These are phyloP conservation scores for Macrotrachela quadricornifera DNA, from an alignment of 1,140 invertebrate genomes.

Conservation along the genomic window DNA sequence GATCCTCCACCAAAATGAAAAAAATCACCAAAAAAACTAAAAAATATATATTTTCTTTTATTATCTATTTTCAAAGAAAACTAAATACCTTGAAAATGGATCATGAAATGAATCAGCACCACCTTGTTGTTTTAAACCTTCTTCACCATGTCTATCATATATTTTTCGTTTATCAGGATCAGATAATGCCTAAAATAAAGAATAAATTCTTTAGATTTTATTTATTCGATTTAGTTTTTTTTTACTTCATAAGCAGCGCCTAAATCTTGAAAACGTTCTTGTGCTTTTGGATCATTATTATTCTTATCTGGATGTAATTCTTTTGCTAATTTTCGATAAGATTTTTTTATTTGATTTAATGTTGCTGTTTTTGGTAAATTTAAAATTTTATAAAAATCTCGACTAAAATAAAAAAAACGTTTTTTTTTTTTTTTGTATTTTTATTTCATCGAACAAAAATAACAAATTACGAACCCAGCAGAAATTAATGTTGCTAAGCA, in stretches of 20 bases:
- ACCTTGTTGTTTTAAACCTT: constrained; percentile 79
- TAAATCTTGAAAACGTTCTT: constrained; percentile 75
- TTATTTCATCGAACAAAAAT: too few relatives aligned
- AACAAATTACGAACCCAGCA: too few relatives aligned
- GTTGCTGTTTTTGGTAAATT: constrained; percentile 57
- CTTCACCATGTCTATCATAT: constrained; percentile 87
- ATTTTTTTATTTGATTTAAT: constrained; percentile 87
- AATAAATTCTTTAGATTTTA: neutral
- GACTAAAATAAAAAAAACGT: constrained; percentile 33
- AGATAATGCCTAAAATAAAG: constrained; percentile 47
- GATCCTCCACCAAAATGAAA: constrained; percentile 50
- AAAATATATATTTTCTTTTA: too few relatives aligned
- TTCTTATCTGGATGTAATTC: constrained; percentile 96
- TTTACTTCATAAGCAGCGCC: constrained; percentile 74
- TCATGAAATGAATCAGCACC: constrained; percentile 45
- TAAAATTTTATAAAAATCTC: constrained; percentile 90
- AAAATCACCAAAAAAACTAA: constrained; percentile 77
- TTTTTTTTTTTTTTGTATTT: too few relatives aligned
- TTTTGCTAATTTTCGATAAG: constrained; percentile 78
- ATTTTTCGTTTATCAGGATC: constrained; percentile 77
- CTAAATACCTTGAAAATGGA: constrained; percentile 2
- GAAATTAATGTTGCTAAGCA: too few relatives aligned
- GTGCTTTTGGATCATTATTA: constrained; percentile 70
- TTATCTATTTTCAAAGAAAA: too few relatives aligned
- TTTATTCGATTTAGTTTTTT: neutral